These are phyloP conservation scores for Athetis lepigone DNA, from an alignment of 2,888 invertebrate species.

Conservation along the genomic window DNA sequence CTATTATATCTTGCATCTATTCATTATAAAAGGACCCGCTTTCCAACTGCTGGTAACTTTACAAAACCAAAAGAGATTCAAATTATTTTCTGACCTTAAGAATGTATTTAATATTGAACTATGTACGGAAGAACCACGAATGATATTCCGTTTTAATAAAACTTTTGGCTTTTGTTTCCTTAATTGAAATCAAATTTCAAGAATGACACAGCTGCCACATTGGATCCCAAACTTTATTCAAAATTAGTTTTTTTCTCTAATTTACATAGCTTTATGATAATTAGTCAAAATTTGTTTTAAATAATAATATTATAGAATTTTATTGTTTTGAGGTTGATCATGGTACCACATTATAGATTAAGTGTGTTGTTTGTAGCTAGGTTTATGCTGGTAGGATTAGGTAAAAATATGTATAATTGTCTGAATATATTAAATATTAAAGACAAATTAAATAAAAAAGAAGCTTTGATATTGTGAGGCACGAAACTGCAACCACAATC, in stretches of 20 bases:
- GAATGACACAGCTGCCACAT: constrained; percentile 85
- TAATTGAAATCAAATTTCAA: constrained; percentile 87
- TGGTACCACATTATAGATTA: background rate
- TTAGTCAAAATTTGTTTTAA: constrained; percentile 29
- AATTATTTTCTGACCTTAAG: constrained; percentile 67
- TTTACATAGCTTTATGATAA: constrained; percentile 55
- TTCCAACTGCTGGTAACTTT: constrained; percentile 35
- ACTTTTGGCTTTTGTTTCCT: constrained; percentile 85
- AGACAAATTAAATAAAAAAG: too few species aligned
- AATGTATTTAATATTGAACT: constrained; percentile 73
- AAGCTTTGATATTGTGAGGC: too few species aligned
- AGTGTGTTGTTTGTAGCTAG: background rate
- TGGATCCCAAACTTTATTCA: constrained; percentile 70
- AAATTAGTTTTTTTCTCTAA: constrained; percentile 73
- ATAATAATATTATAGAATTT: constrained; percentile 11
- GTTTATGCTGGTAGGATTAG: background rate
- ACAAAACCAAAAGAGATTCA: constrained; percentile 60
- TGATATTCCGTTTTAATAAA: constrained; percentile 84
- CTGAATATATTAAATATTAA: too few species aligned
- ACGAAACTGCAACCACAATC: too few species aligned
- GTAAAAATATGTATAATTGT: too few species aligned
- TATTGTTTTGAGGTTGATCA: constrained; percentile 9
- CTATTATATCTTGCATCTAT: constrained; percentile 32
- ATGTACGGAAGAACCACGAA: constrained; percentile 70
- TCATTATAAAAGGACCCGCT: constrained; percentile 23